Base-by-base conservation (phyloP, 1,140 invertebrate genomes). In the Phenacoccus solenopsis region DNA sequence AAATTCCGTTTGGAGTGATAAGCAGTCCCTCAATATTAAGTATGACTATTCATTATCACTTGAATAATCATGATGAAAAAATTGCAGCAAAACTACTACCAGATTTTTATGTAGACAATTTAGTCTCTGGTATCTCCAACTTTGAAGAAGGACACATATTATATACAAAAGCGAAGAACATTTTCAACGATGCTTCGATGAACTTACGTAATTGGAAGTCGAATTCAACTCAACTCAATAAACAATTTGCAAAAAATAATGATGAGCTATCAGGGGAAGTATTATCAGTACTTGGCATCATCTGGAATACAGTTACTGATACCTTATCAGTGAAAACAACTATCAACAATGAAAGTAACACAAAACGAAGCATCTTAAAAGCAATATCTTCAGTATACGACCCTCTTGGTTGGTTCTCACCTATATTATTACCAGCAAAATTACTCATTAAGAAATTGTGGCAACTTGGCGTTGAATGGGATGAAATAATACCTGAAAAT, bases 391-490 rank as follows among this genome's bases (percentile, higher is more conserved):
- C 69, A 35, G 21, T 77, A 3, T 78, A 72, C 30, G 76, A 78
- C 57, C 75, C 74, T 1, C 38, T 78, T 0, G 75, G 74, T 10
- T 70, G 75, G 13, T 22, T 74, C 0, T 70, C 73, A 16, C 77
- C 76, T 16, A 32, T 77, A 0, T 61, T 74, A 2, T 73, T 76
- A 0, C 25, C 21, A n/a, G 73, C 71, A 0, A 78, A 78, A 61
- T 70, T 76, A 1, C 67, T 78, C 5, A 73, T 78, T 68, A 76
- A 78, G 69, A 71, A 70, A 21, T 2, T 75, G n/a, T 75, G 75
- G 74, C 35, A 72, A 68, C 9, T 1, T 7, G 38, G 73, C 1
- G 10, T 70, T 16, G 71, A 74, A n/a, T 75, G 76, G 76, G 76
- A 78, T 30, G 61, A 73, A 28, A 12, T n/a, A 1, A 25, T 75